Evolutionary conservation across 2,113 vertebrate species (phyloP), one percentile per base, ranked within the genome.

Genomic region (Amazona guildingii): DNA sequence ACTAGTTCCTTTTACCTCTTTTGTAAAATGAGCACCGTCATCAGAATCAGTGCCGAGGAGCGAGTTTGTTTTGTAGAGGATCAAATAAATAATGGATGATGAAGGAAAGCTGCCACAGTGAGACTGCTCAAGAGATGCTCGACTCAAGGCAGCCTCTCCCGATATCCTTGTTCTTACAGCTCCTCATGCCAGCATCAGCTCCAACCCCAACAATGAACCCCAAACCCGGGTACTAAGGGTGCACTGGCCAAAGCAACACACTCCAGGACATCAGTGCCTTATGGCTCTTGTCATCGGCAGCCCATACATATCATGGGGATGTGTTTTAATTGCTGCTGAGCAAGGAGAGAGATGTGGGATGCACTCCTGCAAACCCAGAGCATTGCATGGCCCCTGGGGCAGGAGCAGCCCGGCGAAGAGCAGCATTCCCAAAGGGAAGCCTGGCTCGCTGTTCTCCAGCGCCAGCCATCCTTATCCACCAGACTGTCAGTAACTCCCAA

Each of bases 61-160:
- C 9, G 49, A 87, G 88, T 96, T 94, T 95, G 94, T 96, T 96
- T 96, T 96, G 92, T 92, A 96, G 92, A 95, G 88, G 89, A 96
- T 92, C 86, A 82, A 93, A 97, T 96, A 94, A 97, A 96, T 97
- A 96, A 97, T 96, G 94, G 92, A 97, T 97, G 96, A 94, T 5
- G 77, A 96, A 96, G 92, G 94, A 94, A 93, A 96, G 96, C 96
- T 94, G 92, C 96, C 96, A 96, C 37, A 11, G 81, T 7, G 14
- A 93, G 82, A 80, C 93, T 81, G 82, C 88, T 94, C 3, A 2
- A 59, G 82, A 92, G 92, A 93, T 88, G 91, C 88, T 97, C 80
- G 67, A 94, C 83, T 83, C 86, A 6, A 61, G 11, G 24, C 91
- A 89, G 91, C 70, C 83, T 33, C 94, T 86, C 91, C 88, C 9